Percentiles rank a stretch among this genome's conserved stretches.
Conservation (phyloP, 2,113 vertebrate genomes). For the Etheostoma cragini region DNA sequence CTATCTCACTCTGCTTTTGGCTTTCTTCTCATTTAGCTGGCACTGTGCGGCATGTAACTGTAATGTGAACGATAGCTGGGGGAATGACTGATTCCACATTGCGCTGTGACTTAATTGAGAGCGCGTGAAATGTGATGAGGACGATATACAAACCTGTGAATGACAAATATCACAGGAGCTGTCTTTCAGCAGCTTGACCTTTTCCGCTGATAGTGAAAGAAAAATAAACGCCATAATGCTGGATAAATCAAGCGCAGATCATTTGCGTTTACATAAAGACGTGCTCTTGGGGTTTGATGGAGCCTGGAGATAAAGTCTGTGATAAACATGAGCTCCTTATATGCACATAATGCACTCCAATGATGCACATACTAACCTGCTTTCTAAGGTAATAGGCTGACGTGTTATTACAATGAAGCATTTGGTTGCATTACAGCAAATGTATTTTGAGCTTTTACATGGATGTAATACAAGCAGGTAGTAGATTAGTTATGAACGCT, state of each 20-base stretch:
- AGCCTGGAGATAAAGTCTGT: slow-evolving; percentile 64
- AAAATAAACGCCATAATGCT: slow-evolving; percentile 63
- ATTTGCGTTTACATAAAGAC: slow-evolving; percentile 71
- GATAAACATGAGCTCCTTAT: slow-evolving; percentile 69
- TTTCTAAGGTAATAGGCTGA: slow-evolving; percentile 43
- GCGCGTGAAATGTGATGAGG: slow-evolving; percentile 33
- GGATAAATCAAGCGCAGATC: slow-evolving; percentile 72
- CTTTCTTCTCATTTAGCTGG: slow-evolving; percentile 67
- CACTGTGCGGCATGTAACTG: slow-evolving; percentile 28
- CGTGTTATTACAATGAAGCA: slow-evolving; percentile 53
- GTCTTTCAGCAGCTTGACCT: slow-evolving; percentile 76
- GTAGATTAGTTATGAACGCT: slow-evolving; percentile 39
- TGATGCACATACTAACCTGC: slow-evolving; percentile 65
- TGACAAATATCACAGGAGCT: slow-evolving; percentile 67
- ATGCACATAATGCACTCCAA: slow-evolving; percentile 68
- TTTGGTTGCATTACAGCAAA: slow-evolving; percentile 30
- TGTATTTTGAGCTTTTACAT: slow-evolving; percentile 9
- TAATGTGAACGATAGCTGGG: slow-evolving; percentile 41
- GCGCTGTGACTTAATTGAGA: slow-evolving; percentile 66
- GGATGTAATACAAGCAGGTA: slow-evolving; percentile 12
- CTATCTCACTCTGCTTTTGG: slow-evolving; percentile 60
- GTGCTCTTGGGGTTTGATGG: slow-evolving; percentile 58
- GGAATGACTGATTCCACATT: slow-evolving; percentile 65
- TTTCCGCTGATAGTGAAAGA: slow-evolving; percentile 68
- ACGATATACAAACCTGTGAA: slow-evolving; percentile 34